phyloP scores from a whole-genome alignment of 2,888 invertebrate genomes.

The Nephrotoma appendiculata region DNA sequence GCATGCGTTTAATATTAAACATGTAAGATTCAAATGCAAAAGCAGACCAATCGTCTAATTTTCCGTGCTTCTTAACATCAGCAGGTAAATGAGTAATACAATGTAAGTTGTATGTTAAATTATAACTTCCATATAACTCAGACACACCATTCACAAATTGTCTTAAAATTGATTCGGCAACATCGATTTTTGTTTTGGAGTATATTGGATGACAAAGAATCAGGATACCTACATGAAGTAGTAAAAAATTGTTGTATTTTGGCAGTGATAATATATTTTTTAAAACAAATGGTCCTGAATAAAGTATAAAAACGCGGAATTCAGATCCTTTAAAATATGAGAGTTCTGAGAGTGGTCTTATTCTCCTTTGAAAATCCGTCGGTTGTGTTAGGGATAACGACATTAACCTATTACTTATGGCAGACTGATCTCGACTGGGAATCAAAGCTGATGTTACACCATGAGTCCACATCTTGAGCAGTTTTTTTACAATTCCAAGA shows the following conservation, averaged over 20 bases:
- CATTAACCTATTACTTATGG: background rate
- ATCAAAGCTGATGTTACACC: background rate
- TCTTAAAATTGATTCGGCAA: background rate
- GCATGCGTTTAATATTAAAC: background rate
- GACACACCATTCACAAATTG: background rate
- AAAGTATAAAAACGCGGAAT: background rate
- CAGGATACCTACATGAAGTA: background rate
- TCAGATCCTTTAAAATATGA: conserved; percentile 3
- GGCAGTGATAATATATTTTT: background rate
- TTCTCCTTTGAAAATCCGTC: background rate
- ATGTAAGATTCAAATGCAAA: background rate
- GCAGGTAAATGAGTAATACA: background rate
- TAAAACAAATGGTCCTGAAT: background rate
- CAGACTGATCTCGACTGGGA: background rate
- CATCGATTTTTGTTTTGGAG: background rate
- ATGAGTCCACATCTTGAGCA: background rate
- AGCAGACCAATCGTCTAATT: background rate
- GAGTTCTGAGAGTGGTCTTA: background rate
- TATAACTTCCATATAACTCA: background rate
- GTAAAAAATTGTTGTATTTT: background rate
- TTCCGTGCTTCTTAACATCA: background rate
- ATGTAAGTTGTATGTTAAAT: too few species aligned
- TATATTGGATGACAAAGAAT: background rate
- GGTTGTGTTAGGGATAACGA: background rate
- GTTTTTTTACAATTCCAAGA: background rate